Conservation (phyloP, 2,888 invertebrate genomes). For the Aphidoletes aphidimyza region DNA sequence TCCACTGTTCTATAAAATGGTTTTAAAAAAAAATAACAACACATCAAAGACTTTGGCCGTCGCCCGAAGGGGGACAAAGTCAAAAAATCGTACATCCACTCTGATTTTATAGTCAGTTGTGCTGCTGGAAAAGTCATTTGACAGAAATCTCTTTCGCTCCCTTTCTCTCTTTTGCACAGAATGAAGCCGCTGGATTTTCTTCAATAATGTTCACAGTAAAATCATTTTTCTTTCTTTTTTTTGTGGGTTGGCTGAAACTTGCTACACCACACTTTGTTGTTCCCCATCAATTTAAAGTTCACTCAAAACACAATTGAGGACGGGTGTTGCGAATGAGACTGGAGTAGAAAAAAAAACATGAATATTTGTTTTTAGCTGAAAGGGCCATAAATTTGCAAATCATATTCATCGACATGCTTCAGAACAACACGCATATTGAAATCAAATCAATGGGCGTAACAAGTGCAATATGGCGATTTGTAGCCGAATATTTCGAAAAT, state of each 20-base stretch:
- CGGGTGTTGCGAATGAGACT: neutral
- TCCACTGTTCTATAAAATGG: constrained; percentile 28
- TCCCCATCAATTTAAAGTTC: neutral
- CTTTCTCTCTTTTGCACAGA: neutral
- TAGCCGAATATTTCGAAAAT: neutral
- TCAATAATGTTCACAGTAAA: too few relatives aligned
- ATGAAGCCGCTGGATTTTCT: too few relatives aligned
- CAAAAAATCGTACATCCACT: neutral
- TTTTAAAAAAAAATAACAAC: too few relatives aligned
- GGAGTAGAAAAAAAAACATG: neutral
- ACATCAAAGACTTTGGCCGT: neutral
- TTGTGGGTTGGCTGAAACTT: neutral
- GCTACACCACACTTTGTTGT: neutral
- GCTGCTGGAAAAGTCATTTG: too few relatives aligned
- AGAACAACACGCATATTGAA: neutral
- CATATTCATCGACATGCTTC: neutral
- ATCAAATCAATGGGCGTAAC: constrained; percentile 9
- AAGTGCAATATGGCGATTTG: neutral
- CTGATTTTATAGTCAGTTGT: too few relatives aligned
- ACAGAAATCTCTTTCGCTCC: neutral
- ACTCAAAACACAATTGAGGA: neutral
- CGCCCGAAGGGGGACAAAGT: neutral
- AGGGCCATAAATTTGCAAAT: constrained; percentile 23
- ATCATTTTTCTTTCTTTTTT: too few relatives aligned
- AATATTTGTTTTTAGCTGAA: constrained; percentile 27